A percentile compares a stretch with the other conserved stretches of the same genome.
Conservation (phyloP, 2,888 invertebrate genomes). For the Tetragonula carbonaria region DNA sequence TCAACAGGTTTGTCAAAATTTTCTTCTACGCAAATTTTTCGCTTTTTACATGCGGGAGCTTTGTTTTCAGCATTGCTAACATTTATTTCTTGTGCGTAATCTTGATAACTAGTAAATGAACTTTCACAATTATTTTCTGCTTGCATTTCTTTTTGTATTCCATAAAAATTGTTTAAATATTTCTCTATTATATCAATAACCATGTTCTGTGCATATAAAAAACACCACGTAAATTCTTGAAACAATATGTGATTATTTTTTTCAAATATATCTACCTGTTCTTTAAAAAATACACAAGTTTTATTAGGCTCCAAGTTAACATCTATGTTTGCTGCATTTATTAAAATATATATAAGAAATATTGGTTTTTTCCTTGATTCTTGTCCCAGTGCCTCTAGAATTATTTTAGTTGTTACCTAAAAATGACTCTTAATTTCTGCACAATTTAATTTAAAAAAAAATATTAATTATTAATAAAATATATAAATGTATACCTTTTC, state of each 20-base stretch:
- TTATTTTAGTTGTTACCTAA: constrained; percentile 84
- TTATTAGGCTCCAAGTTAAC: constrained; percentile 88
- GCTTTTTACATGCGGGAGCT: constrained; percentile 71
- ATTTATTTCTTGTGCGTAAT: constrained; percentile 25
- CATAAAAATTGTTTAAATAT: constrained; percentile 76
- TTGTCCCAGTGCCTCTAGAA: constrained; percentile 80
- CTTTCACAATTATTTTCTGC: constrained; percentile 44
- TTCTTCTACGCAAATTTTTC: constrained; percentile 57
- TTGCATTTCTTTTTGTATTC: constrained; percentile 56
- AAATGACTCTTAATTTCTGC: constrained; percentile 15
- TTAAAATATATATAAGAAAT: constrained; percentile 83
- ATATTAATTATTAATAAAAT: background rate
- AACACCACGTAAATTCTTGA: constrained; percentile 24
- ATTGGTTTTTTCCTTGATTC: constrained; percentile 83
- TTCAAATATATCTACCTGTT: constrained; percentile 81
- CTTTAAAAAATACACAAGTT: constrained; percentile 85
- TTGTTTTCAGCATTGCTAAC: constrained; percentile 50
- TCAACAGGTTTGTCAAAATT: background rate
- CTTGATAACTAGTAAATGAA: constrained; percentile 50
- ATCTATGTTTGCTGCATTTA: constrained; percentile 85
- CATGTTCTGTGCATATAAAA: constrained; percentile 62
- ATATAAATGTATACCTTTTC: constrained; percentile 84
- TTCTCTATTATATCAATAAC: constrained; percentile 73
- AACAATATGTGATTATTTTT: constrained; percentile 19
- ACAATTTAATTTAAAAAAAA: background rate